These are phyloP conservation scores for Dorcus parallelipipedus DNA, from an alignment of 2,888 invertebrate species.

Conservation along the genomic window DNA sequence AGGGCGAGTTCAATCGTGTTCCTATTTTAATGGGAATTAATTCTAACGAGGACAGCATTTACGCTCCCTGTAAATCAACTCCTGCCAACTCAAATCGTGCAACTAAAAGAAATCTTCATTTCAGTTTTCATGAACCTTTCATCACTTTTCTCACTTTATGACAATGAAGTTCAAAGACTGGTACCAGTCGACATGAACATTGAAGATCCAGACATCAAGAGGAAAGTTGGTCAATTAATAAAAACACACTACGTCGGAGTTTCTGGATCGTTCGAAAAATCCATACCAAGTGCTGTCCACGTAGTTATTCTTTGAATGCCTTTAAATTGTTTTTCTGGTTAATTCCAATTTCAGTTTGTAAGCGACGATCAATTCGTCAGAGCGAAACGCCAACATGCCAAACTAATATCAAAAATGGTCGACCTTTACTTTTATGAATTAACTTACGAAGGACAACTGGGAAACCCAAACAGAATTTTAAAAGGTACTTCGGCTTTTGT, in stretches of 20 bases:
- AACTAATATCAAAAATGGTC: conserved; percentile 13
- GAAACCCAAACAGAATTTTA: neutral
- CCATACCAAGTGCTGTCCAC: too few relatives aligned
- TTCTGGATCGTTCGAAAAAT: too few relatives aligned
- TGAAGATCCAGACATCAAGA: too few relatives aligned
- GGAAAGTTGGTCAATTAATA: too few relatives aligned
- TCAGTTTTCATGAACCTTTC: too few relatives aligned
- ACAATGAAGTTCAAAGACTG: too few relatives aligned
- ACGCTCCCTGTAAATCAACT: neutral
- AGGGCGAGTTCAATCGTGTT: conserved; percentile 4
- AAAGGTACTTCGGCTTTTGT: too few relatives aligned
- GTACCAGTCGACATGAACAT: too few relatives aligned
- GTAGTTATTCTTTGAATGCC: conserved; percentile 3
- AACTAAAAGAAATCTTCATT: too few relatives aligned
- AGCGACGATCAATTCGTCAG: conserved; percentile 15
- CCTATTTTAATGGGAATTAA: conserved; percentile 4
- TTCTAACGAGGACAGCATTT: neutral
- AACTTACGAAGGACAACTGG: conserved; percentile 22
- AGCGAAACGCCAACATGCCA: conserved; percentile 20
- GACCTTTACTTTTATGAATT: conserved; percentile 24
- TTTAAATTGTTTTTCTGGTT: neutral
- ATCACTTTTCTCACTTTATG: too few relatives aligned
- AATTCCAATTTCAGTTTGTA: too few relatives aligned
- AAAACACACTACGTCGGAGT: too few relatives aligned
- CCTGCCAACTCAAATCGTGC: neutral